phyloP scores from a whole-genome alignment of 1,140 invertebrate genomes.

The Nasonia vitripennis region DNA sequence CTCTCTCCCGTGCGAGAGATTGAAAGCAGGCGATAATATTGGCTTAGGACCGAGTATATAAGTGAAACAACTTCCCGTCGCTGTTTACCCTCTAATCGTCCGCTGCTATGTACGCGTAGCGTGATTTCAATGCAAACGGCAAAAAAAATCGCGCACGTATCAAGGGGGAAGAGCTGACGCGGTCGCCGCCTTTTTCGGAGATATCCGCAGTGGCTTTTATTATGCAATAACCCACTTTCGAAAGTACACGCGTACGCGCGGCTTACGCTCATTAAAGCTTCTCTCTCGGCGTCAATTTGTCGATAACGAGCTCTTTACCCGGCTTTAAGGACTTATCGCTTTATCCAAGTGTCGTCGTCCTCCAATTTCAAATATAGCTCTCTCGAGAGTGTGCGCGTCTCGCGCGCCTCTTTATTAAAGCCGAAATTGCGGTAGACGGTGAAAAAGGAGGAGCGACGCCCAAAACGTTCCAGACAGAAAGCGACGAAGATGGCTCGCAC shows the following conservation, averaged over 20 bases:
- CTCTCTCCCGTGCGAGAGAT: slow-evolving; percentile 5
- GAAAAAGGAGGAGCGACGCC: neutral
- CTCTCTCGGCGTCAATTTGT: neutral
- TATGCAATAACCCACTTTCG: neutral
- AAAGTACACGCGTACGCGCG: neutral
- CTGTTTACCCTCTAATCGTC: neutral
- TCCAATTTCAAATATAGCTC: slow-evolving; percentile 4
- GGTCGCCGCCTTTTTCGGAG: neutral
- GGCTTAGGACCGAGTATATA: slow-evolving; percentile 30
- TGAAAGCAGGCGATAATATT: slow-evolving; percentile 48
- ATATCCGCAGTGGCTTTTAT: neutral
- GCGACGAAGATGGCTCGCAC: neutral
- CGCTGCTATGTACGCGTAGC: neutral
- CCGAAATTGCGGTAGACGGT: neutral
- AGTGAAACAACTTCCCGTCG: neutral
- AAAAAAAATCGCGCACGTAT: neutral
- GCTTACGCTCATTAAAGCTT: neutral
- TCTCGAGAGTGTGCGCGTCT: neutral
- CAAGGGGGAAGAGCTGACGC: neutral
- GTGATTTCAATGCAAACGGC: neutral
- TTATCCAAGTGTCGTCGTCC: neutral
- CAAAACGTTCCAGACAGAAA: neutral
- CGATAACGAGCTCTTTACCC: neutral
- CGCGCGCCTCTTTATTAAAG: neutral
- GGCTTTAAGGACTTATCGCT: neutral